Base-by-base conservation (phyloP, 2,888 invertebrate species). In the Hesperia comma region DNA sequence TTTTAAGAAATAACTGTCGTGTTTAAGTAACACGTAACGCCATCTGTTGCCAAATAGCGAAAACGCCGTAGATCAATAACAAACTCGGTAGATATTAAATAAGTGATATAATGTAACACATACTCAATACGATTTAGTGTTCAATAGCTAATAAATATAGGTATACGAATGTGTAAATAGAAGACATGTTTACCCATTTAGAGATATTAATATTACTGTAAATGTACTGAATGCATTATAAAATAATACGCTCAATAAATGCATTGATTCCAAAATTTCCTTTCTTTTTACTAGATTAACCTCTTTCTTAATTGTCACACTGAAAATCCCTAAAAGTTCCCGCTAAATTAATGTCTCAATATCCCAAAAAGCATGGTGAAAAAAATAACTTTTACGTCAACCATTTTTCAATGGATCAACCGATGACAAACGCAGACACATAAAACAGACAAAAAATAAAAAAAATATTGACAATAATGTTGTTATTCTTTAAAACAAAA, bases 211-310 rank as follows among this genome's bases (percentile, higher is more conserved):
- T 37, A 63, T 33, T 21, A 66, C 57, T 71, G 69, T 70, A 71
- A 68, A 71, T 70, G 71, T 72, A 71, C 68, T 61, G 68, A 63
- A 69, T 64, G 69, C 40, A 71, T 49, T 17, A 8, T 49, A 49
- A 49, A 46, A 46, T 69, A 70, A 70, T 70, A 58, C 57, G 69
- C 68, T 72, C 71, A 67, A 70, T 53, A 61, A 61, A 61, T 33
- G 19, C 61, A 61, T 51, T 61, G 19, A 61, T 33, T 61, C 49
- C 37, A 14, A 49, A 49, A 61, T 5, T 6, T 17, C 14, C 6
- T 61, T 61, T 19, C 2, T 49, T 49, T 60, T 60, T 33, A 33
- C 19, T 46, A 17, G 1, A 12, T n/a, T 26, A 8, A 2, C 56
- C 10, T 6, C 7, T 43, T 21, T 10, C 19, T n/a, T n/a, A n/a